These are phyloP conservation scores for Melieria crassipennis DNA, from an alignment of 2,888 invertebrate genomes.

Conservation along the genomic window DNA sequence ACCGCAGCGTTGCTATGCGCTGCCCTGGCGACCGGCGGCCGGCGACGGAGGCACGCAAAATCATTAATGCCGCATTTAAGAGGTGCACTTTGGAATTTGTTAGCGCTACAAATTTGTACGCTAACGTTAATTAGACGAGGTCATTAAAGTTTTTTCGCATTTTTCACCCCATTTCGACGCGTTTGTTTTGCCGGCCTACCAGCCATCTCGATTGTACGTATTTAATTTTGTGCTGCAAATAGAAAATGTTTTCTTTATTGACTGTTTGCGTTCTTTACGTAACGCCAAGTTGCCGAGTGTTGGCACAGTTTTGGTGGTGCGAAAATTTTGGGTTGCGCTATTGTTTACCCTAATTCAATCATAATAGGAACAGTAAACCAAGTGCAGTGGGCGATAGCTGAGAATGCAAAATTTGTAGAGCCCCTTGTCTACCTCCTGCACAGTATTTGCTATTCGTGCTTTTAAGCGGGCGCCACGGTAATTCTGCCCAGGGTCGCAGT, in stretches of 20 bases:
- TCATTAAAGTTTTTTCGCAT: constrained; percentile 14
- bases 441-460: no score
- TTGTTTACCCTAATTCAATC: neutral
- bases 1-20: no score
- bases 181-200: neutral
- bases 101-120: constrained; percentile 9
- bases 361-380: neutral
- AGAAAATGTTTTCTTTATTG: constrained; percentile 1
- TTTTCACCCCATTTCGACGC: neutral
- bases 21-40: no score
- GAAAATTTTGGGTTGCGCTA: neutral
- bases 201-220: neutral
- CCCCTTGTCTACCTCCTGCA: no score
- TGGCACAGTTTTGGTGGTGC: neutral
- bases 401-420: no score
- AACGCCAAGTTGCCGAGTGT: neutral
- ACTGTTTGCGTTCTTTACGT: neutral
- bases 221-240: neutral
- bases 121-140: constrained; percentile 24
- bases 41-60: neutral
- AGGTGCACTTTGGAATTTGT: neutral
- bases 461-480: no score
- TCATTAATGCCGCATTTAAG: neutral
- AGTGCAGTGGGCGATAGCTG: no score
- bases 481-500: no score